Base-by-base conservation (phyloP, 1,140 invertebrate species). In the Drosophila baimaii region DNA sequence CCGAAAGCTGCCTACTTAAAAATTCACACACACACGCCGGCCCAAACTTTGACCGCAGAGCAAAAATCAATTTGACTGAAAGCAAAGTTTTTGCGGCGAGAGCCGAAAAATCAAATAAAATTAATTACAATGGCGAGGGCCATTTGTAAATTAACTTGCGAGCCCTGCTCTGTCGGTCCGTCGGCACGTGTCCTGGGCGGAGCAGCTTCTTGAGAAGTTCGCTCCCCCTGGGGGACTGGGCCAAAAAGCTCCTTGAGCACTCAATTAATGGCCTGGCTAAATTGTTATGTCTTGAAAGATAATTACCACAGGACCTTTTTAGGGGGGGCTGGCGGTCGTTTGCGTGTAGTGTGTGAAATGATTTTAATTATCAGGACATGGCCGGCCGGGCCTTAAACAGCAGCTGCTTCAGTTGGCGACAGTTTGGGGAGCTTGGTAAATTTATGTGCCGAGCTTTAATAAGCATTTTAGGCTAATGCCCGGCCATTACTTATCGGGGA, bases 261-360 rank as follows among this genome's bases (percentile, higher is more conserved):
- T 70, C 84, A 81, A 89, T 89, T 89, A 89, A 90, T 89, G 85
- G 75, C 12, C 81, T 74, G 52, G 58, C 89, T 91, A 91, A 91
- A 91, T 89, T 89, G 89, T 91, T 91, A 91, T 91, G 89, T 90
- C 79, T 89, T 85, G 61, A 72, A 65, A 82, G 84, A 91, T 91
- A 91, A 91, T 91, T 91, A 85, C 81, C 77, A 55, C 57, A 74
- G 84, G 59, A 33, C 56, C 79, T 77, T 79, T 83, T 79, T 77
- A 33, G 37, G 57, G 35, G 39, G 37, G 57, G 35, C 68, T 51
- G 65, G 37, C 25, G 65, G 57, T 77, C 68, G 74, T 88, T 90
- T 81, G 77, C 75, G 81, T 85, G 72, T 51, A 61, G 70, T 72
- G 78, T 90, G 88, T 75, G 83, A 90, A 90, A 90, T 90, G 89